These are phyloP conservation scores for Hypolimnas misippus DNA, from an alignment of 2,888 invertebrate genomes.

Conservation along the genomic window DNA sequence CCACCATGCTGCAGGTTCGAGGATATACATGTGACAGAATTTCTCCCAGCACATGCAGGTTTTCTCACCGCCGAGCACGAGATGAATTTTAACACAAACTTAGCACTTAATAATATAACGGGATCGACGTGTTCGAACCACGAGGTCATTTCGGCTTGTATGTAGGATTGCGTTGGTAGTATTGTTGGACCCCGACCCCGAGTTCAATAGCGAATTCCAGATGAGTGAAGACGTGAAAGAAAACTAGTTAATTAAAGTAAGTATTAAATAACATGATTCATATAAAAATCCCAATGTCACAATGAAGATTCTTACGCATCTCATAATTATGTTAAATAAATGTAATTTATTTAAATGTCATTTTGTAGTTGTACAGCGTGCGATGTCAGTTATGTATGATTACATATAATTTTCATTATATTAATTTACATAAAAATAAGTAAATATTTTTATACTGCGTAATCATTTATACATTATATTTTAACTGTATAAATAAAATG, in stretches of 20 bases:
- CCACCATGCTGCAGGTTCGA: too few relatives aligned
- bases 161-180: too few relatives aligned
- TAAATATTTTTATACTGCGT: slow-evolving; percentile 2
- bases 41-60: too few relatives aligned
- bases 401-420: slow-evolving; percentile 21
- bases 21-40: too few relatives aligned
- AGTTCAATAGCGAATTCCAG: too few relatives aligned
- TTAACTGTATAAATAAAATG: too few relatives aligned
- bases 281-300: slow-evolving; percentile 15
- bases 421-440: slow-evolving; percentile 12
- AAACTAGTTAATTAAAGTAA: neutral
- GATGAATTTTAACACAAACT: too few relatives aligned
- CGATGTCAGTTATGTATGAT: slow-evolving; percentile 16
- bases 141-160: too few relatives aligned
- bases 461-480: neutral
- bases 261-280: slow-evolving; percentile 17
- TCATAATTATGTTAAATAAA: slow-evolving; percentile 31
- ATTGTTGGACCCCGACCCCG: too few relatives aligned
- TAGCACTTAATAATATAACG: too few relatives aligned
- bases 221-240: neutral
- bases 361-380: slow-evolving; percentile 11
- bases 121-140: too few relatives aligned
- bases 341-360: slow-evolving; percentile 16
- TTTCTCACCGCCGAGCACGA: too few relatives aligned
- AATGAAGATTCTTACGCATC: slow-evolving; percentile 25